Evolutionary conservation across 2,797 vertebrate genomes (phyloP), one percentile per base, ranked within the genome.

Genomic region (Ptychadena robeensis): DNA sequence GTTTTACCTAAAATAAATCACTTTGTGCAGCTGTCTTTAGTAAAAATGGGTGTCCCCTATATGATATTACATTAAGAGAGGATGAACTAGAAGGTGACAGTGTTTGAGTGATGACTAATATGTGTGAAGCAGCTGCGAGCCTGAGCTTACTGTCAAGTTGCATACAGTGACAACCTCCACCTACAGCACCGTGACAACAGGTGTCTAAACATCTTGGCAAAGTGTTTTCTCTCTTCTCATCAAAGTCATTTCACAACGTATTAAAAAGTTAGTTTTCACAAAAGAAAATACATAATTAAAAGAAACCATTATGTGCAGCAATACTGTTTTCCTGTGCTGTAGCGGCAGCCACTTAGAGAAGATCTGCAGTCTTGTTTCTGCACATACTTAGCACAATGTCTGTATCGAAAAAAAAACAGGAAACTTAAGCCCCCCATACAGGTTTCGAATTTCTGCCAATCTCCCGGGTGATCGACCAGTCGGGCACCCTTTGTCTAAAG

Each of bases 121-220:
- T 7, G 32, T 28, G 48, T 57, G 27, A 30, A 34, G 64, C 80
- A 69, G 71, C 72, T 82, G 80, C n/a, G 27, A 8, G 27, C 18
- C 2, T 40, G 27, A 31, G n/a, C 30, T 61, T 14, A 61, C 18
- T 68, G 64, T 75, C 72, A 69, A 22, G n/a, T 30, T 8, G 8
- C 57, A 34, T 25, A 27, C n/a, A 34, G 30, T 37, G 38, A 73
- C 63, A 35, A 38, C 31, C 40, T 18, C 40, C 64, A 9, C 64
- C 80, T 68, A 37, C 32, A 34, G 48, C 18, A 27, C 15, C 15
- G 5, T 27, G 64, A 25, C n/a, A 81, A 37, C 79, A 81, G 70
- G 32, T 81, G 78, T 70, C 63, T 38, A 67, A 66, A 81, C 63
- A 75, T 64, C 59, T 8, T 22, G 18, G 18, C 44, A 53, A 15